Percentiles rank a stretch among this genome's conserved stretches.
Conservation (phyloP, 2,113 vertebrate genomes). For the Leucosticte australis region DNA sequence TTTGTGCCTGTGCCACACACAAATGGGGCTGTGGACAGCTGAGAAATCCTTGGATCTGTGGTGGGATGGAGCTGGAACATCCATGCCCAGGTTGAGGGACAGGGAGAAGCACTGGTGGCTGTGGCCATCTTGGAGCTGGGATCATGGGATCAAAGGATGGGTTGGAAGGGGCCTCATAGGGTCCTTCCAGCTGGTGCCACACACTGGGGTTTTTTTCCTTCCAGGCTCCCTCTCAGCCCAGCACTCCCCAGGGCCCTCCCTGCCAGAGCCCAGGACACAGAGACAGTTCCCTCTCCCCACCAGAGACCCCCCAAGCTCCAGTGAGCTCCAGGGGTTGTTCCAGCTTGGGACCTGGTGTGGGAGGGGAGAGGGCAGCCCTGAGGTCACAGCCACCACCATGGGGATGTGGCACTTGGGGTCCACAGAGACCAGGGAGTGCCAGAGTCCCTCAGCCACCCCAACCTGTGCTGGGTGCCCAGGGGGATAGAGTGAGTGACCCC, state of each 20-base stretch:
- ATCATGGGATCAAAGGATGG: neutral
- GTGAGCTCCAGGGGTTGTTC: neutral
- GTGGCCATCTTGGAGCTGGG: neutral
- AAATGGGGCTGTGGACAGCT: accelerated
- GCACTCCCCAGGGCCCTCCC: neutral
- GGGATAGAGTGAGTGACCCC: neutral
- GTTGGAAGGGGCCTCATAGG: neutral
- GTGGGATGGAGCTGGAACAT: neutral
- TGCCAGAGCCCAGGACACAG: neutral
- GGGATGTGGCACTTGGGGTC: neutral
- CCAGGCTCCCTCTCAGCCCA: neutral
- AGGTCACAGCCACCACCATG: neutral
- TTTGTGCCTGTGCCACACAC: neutral
- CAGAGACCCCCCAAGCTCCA: neutral
- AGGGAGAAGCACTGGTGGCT: neutral
- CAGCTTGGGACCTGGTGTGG: neutral
- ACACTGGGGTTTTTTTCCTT: no score
- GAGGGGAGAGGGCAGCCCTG: neutral
- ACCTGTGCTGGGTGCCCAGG: accelerated
- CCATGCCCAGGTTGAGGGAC: neutral
- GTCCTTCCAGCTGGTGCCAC: neutral
- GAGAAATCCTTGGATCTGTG: neutral
- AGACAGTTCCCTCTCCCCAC: neutral
- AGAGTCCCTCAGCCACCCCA: neutral
- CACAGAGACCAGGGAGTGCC: accelerated